Conservation (phyloP, 1,140 invertebrate genomes). For the Tetranychus urticae region DNA sequence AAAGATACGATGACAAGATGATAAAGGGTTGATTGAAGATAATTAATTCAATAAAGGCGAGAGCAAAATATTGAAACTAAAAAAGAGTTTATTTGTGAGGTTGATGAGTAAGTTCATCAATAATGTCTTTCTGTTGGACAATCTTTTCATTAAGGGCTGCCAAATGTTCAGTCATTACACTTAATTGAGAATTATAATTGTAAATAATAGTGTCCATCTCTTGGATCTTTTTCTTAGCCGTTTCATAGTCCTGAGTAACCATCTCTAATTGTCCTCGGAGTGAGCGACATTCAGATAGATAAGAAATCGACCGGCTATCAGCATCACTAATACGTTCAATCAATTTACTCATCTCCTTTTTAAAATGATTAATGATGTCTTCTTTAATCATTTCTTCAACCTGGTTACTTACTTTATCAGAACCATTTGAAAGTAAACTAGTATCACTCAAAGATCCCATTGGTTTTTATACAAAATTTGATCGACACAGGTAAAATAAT, state of each 20-base stretch:
- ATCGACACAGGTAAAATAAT: too few species aligned
- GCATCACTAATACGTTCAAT: not conserved
- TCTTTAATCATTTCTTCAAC: not conserved
- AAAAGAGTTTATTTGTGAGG: too few species aligned
- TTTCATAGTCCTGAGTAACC: not conserved
- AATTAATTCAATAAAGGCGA: too few species aligned
- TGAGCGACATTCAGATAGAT: not conserved
- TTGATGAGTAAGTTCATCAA: not conserved
- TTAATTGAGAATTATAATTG: not conserved
- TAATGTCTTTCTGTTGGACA: not conserved
- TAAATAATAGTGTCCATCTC: not conserved
- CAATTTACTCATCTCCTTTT: not conserved
- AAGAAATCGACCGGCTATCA: not conserved
- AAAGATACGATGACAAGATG: too few species aligned
- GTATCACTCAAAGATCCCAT: too few species aligned
- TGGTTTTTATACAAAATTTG: too few species aligned
- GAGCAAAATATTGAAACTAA: too few species aligned
- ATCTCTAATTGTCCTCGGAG: not conserved
- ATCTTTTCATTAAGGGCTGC: not conserved
- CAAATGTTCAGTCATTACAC: not conserved
- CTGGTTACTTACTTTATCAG: too few species aligned
- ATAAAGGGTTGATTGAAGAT: too few species aligned
- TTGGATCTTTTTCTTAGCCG: not conserved
- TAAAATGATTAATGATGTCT: not conserved
- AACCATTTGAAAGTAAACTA: too few species aligned